A percentile compares a stretch with the other conserved stretches of the same genome.
These are phyloP conservation scores for Eupithecia abbreviata DNA, from an alignment of 2,888 invertebrate species.

Conservation along the genomic window DNA sequence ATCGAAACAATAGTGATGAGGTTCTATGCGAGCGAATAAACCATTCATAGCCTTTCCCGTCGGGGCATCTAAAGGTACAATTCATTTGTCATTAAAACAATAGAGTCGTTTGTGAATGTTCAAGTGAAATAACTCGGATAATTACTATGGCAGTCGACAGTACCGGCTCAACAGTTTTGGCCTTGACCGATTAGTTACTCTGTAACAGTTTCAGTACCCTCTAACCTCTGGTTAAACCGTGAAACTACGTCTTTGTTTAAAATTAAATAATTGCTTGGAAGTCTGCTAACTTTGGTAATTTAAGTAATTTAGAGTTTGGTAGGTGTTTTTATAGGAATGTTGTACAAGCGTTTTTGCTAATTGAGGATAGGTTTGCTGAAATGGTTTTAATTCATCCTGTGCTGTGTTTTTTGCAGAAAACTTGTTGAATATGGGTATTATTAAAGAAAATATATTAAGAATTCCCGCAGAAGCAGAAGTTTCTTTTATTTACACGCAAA, in stretches of 20 bases:
- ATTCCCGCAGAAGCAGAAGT: background rate
- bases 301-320: slow-evolving; percentile 2
- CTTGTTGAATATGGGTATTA: background rate
- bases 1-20: slow-evolving; percentile 14
- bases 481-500: background rate
- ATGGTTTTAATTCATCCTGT: slow-evolving; percentile 2
- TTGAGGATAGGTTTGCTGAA: slow-evolving; percentile 1
- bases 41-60: background rate
- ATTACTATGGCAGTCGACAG: slow-evolving; percentile 21
- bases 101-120: slow-evolving; percentile 8
- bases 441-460: background rate
- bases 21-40: background rate
- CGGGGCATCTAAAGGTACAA: background rate
- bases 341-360: background rate
- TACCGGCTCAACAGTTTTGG: slow-evolving; percentile 20
- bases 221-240: slow-evolving; percentile 19
- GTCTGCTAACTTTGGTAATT: slow-evolving; percentile 6
- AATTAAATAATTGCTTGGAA: slow-evolving; percentile 22
- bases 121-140: slow-evolving; percentile 18
- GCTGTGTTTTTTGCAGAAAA: background rate
- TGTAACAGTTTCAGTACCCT: slow-evolving; percentile 32
- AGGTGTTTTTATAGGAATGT: background rate
- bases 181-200: slow-evolving; percentile 35
- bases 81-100: slow-evolving; percentile 17
- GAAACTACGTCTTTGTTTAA: slow-evolving; percentile 16